Base-by-base conservation (phyloP, 2,888 invertebrate genomes). In the Ethmia dodecea region DNA sequence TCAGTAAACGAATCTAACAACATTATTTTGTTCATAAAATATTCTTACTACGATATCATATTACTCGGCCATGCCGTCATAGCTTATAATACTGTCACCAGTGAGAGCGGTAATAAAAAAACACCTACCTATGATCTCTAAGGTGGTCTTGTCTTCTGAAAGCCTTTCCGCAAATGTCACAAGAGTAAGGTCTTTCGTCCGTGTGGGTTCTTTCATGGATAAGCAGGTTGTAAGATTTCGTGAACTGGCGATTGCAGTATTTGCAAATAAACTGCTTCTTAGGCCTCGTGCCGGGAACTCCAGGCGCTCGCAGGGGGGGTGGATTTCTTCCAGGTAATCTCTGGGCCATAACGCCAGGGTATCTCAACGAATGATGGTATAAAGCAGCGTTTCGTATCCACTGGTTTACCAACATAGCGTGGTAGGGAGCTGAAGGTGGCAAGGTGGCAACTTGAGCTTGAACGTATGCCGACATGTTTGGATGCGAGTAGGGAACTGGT, bases 161-260 rank as follows among this genome's bases (percentile, higher is more conserved):
- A 12, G 97, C 96, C 76, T 98, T 98, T 47, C 95, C 95, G 76
- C 98, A 98, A 52, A 97, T 95, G 74, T 98, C 97, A 74, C 98
- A 98, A 25, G 95, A 94, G 77, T 97, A 98, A 8, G 98, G 98
- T 42, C 98, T 89, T 78, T 98, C 98, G 69, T 98, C 97, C 22
- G 98, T 98, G 74, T 98, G 98, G 2, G 98, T 99, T 60, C 97
- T 89, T 73, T 98, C 98, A 75, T 99, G 98, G 55, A 99, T 99
- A 60, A 98, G 89, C 55, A 99, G 89, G 77, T 99, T 99, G 89
- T 99, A 99, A 31, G 97, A 96, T 78, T 99, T 99, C 47, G 98
- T 98, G 84, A 99, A 99, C 69, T 98, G 96, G 22, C 98, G 91
- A 69, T 95, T 94, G 87, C 99, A 99, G 81, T 94, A 98, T 83